phyloP scores from a whole-genome alignment of 2,888 invertebrate species.

The Marasmarcha lunaedactyla region DNA sequence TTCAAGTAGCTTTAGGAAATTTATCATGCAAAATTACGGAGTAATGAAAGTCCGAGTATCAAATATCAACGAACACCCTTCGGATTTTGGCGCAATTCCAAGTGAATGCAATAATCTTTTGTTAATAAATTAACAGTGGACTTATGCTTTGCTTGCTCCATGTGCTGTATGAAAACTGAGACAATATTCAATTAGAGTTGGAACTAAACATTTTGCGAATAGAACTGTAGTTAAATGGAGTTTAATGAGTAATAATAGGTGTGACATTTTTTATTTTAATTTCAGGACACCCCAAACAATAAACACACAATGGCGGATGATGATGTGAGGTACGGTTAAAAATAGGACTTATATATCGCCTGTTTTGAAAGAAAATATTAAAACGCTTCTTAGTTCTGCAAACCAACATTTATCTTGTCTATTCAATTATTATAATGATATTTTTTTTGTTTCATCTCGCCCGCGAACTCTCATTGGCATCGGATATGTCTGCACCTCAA shows the following conservation, averaged over 20 bases:
- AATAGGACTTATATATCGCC: too few species aligned
- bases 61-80: conserved; percentile 42
- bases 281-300: conserved; percentile 72
- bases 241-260: too few species aligned
- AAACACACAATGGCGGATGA: conserved; percentile 89
- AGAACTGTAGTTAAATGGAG: too few species aligned
- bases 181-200: too few species aligned
- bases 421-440: conserved; percentile 16
- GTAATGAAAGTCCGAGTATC: conserved; percentile 30
- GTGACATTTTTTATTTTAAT: conserved; percentile 26
- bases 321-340: conserved; percentile 91
- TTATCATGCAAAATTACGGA: too few species aligned
- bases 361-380: too few species aligned
- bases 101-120: conserved; percentile 11
- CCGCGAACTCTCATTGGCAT: conserved; percentile 14
- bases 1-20: too few species aligned
- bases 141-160: conserved; percentile 4
- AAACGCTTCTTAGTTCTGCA: too few species aligned
- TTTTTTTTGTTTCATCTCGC: conserved; percentile 32
- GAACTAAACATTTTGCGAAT: too few species aligned
- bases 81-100: conserved; percentile 38
- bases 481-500: conserved; percentile 15
- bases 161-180: too few species aligned
- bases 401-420: too few species aligned
- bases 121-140: background rate